A percentile compares a stretch with the other conserved stretches of the same genome.
phyloP scores from a whole-genome alignment of 2,113 vertebrate genomes.

The Dicentrarchus labrax region DNA sequence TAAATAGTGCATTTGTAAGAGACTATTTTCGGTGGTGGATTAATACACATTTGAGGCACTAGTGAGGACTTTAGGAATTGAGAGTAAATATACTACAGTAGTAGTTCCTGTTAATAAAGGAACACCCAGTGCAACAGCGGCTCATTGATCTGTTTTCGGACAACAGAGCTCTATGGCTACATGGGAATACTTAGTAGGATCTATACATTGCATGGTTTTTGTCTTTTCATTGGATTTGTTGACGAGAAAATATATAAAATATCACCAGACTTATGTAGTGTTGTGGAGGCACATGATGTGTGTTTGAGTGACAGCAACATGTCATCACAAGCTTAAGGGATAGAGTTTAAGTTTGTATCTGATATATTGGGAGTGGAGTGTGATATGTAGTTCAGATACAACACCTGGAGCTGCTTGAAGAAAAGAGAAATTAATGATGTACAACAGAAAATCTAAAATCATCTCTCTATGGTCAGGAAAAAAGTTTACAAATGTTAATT shows the following conservation, averaged over 20 bases:
- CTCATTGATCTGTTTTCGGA: not conserved
- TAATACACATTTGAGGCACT: not conserved
- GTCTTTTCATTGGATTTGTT: conserved; percentile 17
- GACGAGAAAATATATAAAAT: conserved; percentile 9
- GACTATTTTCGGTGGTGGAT: not conserved
- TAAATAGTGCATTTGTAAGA: not conserved
- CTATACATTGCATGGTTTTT: not conserved
- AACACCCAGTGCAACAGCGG: not conserved
- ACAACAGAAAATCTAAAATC: not conserved
- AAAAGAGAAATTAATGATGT: not conserved
- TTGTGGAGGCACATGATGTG: not conserved
- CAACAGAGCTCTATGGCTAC: not conserved
- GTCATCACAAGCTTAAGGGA: not conserved
- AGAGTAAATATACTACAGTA: not conserved
- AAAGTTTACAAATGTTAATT: conserved; percentile 12
- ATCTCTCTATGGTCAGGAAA: not conserved
- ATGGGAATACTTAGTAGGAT: not conserved
- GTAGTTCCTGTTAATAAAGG: not conserved
- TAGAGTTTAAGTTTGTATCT: not conserved
- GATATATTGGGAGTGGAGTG: not conserved
- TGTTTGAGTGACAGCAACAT: not conserved
- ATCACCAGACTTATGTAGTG: not conserved
- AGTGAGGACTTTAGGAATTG: not conserved
- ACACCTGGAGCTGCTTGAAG: not conserved
- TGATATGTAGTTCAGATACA: conserved; percentile 7